These are phyloP conservation scores for Phaonia tiefii DNA, from an alignment of 2,888 invertebrate genomes.

Conservation along the genomic window DNA sequence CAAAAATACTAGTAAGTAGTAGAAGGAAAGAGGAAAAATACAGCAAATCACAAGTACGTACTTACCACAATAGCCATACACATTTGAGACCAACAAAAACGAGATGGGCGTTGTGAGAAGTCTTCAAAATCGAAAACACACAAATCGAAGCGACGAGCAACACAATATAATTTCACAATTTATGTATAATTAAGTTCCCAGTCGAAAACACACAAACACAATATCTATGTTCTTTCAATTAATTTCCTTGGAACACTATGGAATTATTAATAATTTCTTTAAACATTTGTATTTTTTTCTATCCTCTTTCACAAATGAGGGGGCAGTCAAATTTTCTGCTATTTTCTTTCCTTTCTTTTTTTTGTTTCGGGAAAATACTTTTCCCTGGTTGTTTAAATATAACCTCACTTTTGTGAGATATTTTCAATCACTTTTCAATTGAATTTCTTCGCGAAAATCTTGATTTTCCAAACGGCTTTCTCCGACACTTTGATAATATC, in stretches of 20 bases:
- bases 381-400: constrained; percentile 7
- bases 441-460: too few species aligned
- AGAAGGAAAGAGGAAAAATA: not conserved
- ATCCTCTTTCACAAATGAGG: constrained; percentile 4
- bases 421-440: not conserved
- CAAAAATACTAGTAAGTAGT: too few species aligned
- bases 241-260: too few species aligned
- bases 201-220: constrained; percentile 20
- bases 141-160: constrained; percentile 30
- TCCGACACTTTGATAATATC: not conserved
- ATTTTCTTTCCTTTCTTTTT: constrained; percentile 39
- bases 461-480: not conserved
- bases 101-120: constrained; percentile 67
- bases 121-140: constrained; percentile 46
- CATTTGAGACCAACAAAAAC: constrained; percentile 82
- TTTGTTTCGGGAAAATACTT: constrained; percentile 9
- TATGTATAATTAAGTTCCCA: constrained; percentile 46
- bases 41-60: constrained; percentile 77
- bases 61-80: constrained; percentile 93
- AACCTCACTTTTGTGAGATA: constrained; percentile 58
- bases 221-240: not conserved
- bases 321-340: constrained; percentile 44
- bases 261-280: too few species aligned
- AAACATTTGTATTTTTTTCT: too few species aligned
- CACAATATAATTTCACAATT: constrained; percentile 54